These are phyloP conservation scores for Dufourea novaeangliae DNA, from an alignment of 1,140 invertebrate genomes.

Conservation along the genomic window DNA sequence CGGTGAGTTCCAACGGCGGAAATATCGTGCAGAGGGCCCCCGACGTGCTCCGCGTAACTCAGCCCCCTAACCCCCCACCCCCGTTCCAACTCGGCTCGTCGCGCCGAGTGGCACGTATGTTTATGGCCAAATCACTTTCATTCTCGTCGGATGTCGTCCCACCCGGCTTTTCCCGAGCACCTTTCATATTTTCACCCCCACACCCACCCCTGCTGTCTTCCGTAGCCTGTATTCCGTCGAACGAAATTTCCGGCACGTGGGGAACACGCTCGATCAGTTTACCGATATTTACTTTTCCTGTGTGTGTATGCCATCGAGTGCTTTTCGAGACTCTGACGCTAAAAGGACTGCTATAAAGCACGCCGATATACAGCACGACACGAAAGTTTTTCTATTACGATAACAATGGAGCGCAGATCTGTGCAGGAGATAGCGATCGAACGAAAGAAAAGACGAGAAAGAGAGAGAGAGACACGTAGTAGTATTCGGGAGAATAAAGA, in stretches of 20 bases:
- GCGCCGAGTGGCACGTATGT: slow-evolving; percentile 49
- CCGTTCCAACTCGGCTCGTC: background rate
- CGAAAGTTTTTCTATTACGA: slow-evolving; percentile 62
- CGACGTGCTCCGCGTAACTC: slow-evolving; percentile 27
- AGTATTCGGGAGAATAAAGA: slow-evolving; percentile 50
- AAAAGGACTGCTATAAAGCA: background rate
- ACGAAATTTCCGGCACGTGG: slow-evolving; percentile 22
- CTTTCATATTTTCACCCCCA: slow-evolving; percentile 51
- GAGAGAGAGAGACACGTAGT: slow-evolving; percentile 36
- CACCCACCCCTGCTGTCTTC: background rate
- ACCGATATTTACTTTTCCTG: slow-evolving; percentile 16
- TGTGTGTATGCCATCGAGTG: background rate
- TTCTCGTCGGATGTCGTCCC: slow-evolving; percentile 54
- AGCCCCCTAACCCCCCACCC: background rate
- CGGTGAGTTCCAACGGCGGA: slow-evolving; percentile 66
- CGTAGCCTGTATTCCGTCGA: background rate
- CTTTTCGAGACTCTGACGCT: too few relatives aligned
- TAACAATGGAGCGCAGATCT: slow-evolving; percentile 55
- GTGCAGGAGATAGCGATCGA: slow-evolving; percentile 37
- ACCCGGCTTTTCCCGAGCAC: slow-evolving; percentile 17
- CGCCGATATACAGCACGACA: slow-evolving; percentile 1
- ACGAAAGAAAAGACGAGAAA: slow-evolving; percentile 35
- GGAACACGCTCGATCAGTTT: slow-evolving; percentile 19
- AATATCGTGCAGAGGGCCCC: slow-evolving; percentile 55
- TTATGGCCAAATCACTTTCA: slow-evolving; percentile 72